Conservation (phyloP, 2,113 vertebrate genomes). For the Casuarius casuarius region DNA sequence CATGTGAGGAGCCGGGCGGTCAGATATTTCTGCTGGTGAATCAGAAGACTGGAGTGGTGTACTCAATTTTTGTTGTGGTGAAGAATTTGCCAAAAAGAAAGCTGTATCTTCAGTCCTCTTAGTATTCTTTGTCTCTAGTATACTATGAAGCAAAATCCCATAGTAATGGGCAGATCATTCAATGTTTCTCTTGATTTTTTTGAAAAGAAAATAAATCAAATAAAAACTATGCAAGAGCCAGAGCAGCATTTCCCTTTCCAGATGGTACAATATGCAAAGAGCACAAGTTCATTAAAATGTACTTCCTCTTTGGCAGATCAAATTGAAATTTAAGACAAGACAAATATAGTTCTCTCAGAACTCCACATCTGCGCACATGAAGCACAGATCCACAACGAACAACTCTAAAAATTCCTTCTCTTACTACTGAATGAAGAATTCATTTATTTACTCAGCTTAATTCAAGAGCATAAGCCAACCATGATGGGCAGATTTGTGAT, state of each 20-base stretch:
- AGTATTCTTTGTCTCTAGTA: conserved; percentile 11
- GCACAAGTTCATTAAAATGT: background rate
- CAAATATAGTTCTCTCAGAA: background rate
- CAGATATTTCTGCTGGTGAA: conserved; percentile 56
- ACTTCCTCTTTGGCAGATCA: background rate
- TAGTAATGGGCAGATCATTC: background rate
- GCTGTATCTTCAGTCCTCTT: conserved; percentile 50
- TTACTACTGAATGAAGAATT: background rate
- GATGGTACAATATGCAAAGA: background rate
- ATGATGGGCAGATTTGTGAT: background rate
- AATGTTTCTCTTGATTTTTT: background rate
- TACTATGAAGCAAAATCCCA: conserved; percentile 36
- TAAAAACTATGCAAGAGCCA: background rate
- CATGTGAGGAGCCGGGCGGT: conserved; percentile 80
- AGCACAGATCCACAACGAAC: background rate
- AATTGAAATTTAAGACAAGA: background rate
- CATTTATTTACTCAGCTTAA: background rate
- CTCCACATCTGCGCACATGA: background rate
- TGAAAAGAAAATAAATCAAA: background rate
- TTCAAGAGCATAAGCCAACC: background rate
- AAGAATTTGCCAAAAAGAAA: conserved; percentile 12
- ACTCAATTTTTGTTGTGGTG: conserved; percentile 54
- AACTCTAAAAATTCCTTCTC: background rate
- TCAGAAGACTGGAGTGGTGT: conserved; percentile 71
- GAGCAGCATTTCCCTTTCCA: background rate